Percentiles rank a stretch among this genome's conserved stretches.
phyloP scores from a whole-genome alignment of 2,888 invertebrate genomes.

The Sisyra terminalis region DNA sequence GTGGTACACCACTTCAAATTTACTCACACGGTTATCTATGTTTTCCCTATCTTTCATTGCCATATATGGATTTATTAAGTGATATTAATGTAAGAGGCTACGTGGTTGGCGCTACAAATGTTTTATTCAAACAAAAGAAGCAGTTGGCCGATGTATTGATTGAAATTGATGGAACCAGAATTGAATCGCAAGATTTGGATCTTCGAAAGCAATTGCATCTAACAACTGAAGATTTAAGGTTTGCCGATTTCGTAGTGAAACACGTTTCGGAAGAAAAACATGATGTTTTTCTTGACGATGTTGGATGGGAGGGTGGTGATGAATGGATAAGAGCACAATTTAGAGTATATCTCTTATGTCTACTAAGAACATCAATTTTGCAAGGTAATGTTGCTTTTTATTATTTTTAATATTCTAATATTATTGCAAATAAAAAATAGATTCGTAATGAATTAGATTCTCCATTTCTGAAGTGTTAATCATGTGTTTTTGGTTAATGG shows the following conservation, averaged over 20 bases:
- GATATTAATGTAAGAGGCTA: constrained; percentile 76
- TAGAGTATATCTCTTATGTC: constrained; percentile 65
- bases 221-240: constrained; percentile 88
- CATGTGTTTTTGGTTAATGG: too few relatives aligned
- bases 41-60: constrained; percentile 87
- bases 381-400: constrained; percentile 33
- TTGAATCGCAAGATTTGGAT: constrained; percentile 66
- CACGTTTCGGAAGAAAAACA: constrained; percentile 46
- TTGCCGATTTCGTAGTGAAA: constrained; percentile 83
- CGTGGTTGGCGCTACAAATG: constrained; percentile 94
- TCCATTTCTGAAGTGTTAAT: too few relatives aligned
- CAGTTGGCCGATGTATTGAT: constrained; percentile 85
- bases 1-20: constrained; percentile 75
- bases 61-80: constrained; percentile 81
- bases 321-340: constrained; percentile 95
- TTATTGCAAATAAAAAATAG: too few relatives aligned
- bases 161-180: constrained; percentile 70
- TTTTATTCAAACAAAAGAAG: constrained; percentile 90
- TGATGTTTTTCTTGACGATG: constrained; percentile 54
- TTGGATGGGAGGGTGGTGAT: constrained; percentile 85
- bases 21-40: constrained; percentile 87
- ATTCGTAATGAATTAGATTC: too few relatives aligned
- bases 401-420: too few relatives aligned
- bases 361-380: constrained; percentile 61
- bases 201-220: constrained; percentile 69